phyloP scores from a whole-genome alignment of 1,140 invertebrate genomes.

The Lamellibrachia luymesi region DNA sequence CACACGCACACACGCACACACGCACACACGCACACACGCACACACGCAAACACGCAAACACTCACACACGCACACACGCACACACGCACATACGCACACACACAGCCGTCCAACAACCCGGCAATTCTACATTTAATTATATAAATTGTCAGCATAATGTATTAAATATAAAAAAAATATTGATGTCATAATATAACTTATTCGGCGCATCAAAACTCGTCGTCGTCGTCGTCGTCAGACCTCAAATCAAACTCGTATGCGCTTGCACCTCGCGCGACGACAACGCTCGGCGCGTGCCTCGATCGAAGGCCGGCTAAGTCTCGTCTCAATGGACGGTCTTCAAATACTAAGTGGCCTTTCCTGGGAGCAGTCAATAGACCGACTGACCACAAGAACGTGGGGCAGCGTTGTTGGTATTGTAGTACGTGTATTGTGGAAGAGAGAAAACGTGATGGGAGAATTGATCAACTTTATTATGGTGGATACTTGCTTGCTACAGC shows the following conservation, averaged over 20 bases:
- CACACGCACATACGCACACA: too few species aligned
- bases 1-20: background rate
- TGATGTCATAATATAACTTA: background rate
- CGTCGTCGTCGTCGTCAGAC: background rate
- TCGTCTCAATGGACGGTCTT: background rate
- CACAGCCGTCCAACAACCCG: too few species aligned
- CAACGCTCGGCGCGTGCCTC: background rate
- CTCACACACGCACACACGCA: too few species aligned
- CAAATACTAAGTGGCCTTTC: background rate
- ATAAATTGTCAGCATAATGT: background rate
- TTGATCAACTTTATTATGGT: background rate
- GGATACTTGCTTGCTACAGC: background rate
- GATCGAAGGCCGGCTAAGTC: background rate
- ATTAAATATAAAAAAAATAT: background rate
- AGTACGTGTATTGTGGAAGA: background rate
- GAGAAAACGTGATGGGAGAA: background rate
- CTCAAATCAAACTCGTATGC: background rate
- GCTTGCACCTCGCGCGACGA: background rate
- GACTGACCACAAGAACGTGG: background rate
- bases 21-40: background rate
- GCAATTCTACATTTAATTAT: too few species aligned
- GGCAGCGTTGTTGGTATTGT: background rate
- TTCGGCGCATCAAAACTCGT: background rate
- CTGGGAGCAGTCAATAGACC: background rate
- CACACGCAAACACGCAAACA: too few species aligned